These are phyloP conservation scores for Gymnoscopelus microlampas DNA, from an alignment of 2,797 vertebrate genomes.

Conservation along the genomic window DNA sequence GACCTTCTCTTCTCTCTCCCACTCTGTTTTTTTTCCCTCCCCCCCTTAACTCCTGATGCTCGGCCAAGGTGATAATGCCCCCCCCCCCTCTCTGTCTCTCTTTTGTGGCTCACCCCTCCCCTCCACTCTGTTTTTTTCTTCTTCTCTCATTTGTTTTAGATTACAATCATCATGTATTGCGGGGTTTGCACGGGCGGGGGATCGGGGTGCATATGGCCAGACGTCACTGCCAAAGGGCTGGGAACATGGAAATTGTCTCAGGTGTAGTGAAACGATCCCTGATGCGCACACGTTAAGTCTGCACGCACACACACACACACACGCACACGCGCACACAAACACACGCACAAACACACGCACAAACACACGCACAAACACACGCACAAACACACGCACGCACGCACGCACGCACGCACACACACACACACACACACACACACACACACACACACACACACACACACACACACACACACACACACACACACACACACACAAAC, in stretches of 20 bases:
- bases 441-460: no score
- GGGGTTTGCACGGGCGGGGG: slow-evolving; percentile 50
- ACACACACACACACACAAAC: background rate
- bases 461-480: slow-evolving; percentile 9
- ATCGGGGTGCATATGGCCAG: slow-evolving; percentile 38
- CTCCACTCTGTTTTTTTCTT: slow-evolving; percentile 8
- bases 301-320: slow-evolving; percentile 10
- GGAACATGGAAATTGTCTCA: slow-evolving; percentile 51
- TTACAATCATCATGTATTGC: slow-evolving; percentile 85
- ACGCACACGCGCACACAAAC: slow-evolving; percentile 1
- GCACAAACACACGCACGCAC: background rate
- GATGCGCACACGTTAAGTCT: background rate
- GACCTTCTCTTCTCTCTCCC: slow-evolving; percentile 79
- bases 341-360: background rate
- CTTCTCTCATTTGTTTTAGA: slow-evolving; percentile 88
- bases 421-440: slow-evolving; percentile 7
- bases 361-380: background rate
- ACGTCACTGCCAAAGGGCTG: slow-evolving; percentile 52
- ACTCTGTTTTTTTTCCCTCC: slow-evolving; percentile 64
- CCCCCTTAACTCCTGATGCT: slow-evolving; percentile 84
- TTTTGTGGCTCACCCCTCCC: slow-evolving; percentile 7
- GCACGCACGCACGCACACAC: background rate
- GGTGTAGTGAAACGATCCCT: slow-evolving; percentile 40
- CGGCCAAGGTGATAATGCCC: slow-evolving; percentile 93
- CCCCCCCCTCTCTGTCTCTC: slow-evolving; percentile 13